Percentiles rank a stretch among this genome's conserved stretches.
These are phyloP conservation scores for Falco berigora DNA, from an alignment of 2,797 vertebrate species.

Conservation along the genomic window DNA sequence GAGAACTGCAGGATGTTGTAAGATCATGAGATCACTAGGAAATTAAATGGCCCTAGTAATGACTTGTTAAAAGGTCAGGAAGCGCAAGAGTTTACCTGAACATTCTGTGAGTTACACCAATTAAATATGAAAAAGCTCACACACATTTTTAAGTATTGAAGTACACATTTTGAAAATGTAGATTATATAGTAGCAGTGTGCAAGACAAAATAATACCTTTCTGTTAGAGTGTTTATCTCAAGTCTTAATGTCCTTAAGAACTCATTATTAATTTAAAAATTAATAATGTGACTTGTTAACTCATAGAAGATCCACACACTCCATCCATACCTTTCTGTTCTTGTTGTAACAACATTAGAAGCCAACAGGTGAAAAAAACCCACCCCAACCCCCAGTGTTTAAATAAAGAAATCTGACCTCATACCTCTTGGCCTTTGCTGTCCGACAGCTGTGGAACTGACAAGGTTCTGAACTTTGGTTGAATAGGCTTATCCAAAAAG, in stretches of 20 bases:
- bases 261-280: not conserved
- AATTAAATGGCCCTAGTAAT: not conserved
- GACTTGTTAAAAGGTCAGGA: not conserved
- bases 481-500: conserved; percentile 37
- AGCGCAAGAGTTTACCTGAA: not conserved
- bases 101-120: not conserved
- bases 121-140: not conserved
- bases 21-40: not conserved
- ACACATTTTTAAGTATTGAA: not conserved
- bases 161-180: not conserved
- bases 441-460: not conserved
- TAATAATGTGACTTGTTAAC: not conserved
- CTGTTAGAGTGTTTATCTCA: not conserved
- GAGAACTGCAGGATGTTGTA: not conserved
- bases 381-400: not conserved
- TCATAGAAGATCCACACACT: not conserved
- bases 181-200: not conserved
- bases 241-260: not conserved
- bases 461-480: conserved; percentile 9
- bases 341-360: not conserved
- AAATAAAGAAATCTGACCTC: not conserved
- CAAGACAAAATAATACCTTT: not conserved
- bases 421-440: conserved; percentile 53
- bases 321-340: not conserved
- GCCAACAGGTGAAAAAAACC: not conserved